Evolutionary conservation across 2,888 invertebrate species (phyloP).

Genomic region (Saturnia pavonia): DNA sequence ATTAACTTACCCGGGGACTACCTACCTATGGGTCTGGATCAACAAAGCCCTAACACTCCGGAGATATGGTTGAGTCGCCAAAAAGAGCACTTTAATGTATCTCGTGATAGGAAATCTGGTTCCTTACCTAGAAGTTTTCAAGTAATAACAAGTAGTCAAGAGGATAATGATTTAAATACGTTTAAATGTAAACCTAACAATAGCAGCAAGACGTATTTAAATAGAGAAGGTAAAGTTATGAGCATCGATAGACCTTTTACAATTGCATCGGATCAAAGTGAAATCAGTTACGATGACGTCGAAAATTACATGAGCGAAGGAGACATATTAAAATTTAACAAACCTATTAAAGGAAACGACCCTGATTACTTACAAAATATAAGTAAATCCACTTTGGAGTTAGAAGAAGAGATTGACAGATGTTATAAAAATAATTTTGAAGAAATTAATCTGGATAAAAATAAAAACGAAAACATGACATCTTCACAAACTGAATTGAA

Average conservation of each 20-base stretch:
- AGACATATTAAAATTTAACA: constrained; percentile 70
- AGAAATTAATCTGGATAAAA: constrained; percentile 59
- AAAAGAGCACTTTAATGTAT: constrained; percentile 85
- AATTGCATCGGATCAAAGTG: constrained; percentile 87
- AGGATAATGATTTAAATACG: constrained; percentile 64
- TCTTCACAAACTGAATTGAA: constrained; percentile 74
- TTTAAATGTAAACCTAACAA: constrained; percentile 72
- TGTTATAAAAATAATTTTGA: constrained; percentile 77
- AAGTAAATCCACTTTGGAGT: constrained; percentile 74
- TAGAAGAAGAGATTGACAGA: constrained; percentile 77
- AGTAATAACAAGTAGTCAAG: constrained; percentile 80
- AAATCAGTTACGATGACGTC: constrained; percentile 85
- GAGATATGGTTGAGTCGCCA: constrained; percentile 88
- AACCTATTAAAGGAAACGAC: constrained; percentile 57
- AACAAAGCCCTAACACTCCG: constrained; percentile 83
- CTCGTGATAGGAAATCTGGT: constrained; percentile 86
- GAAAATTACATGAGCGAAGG: constrained; percentile 80
- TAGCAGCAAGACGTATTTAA: constrained; percentile 78
- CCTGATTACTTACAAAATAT: constrained; percentile 64
- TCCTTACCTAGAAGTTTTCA: constrained; percentile 91
- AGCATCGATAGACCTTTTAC: constrained; percentile 85
- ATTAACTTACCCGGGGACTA: constrained; percentile 58
- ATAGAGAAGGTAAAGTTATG: constrained; percentile 83
- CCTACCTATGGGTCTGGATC: constrained; percentile 70
- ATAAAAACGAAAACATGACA: constrained; percentile 62